These are phyloP conservation scores for Globodera rostochiensis DNA, from an alignment of 1,140 invertebrate genomes.

Conservation along the genomic window DNA sequence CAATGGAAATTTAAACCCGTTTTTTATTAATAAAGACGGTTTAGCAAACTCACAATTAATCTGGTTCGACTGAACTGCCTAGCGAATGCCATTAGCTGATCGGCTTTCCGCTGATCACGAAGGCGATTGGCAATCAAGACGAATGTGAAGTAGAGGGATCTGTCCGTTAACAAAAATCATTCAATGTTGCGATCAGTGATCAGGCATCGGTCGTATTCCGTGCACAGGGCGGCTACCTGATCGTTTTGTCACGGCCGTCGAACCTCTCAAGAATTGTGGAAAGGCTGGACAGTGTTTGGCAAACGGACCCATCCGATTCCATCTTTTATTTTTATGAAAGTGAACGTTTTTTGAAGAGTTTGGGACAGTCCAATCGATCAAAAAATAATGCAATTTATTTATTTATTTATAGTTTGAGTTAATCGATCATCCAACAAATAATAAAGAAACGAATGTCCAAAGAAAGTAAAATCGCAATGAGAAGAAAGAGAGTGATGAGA, in stretches of 20 bases:
- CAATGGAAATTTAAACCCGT: too few relatives aligned
- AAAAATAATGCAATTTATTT: not conserved
- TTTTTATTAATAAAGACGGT: too few relatives aligned
- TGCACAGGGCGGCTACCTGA: not conserved
- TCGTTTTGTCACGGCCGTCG: conserved; percentile 22
- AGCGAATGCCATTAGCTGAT: conserved; percentile 13
- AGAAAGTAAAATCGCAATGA: not conserved
- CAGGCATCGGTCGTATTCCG: not conserved
- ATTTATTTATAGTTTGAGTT: not conserved
- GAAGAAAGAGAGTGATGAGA: too few relatives aligned
- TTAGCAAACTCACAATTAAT: conserved; percentile 10
- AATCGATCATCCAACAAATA: not conserved
- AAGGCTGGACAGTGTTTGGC: not conserved
- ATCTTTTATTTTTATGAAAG: conserved; percentile 9
- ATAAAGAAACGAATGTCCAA: not conserved
- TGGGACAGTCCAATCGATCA: not conserved
- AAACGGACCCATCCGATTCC: not conserved
- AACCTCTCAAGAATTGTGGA: conserved; percentile 10
- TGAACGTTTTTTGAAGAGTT: not conserved
- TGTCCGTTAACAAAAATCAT: not conserved
- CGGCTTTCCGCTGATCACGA: conserved; percentile 8
- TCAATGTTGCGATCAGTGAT: not conserved
- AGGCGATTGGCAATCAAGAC: conserved; percentile 15
- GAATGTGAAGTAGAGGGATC: conserved; percentile 11
- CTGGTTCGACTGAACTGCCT: conserved; percentile 15